Conservation (phyloP, 2,113 vertebrate genomes). For the Bubo bubo region DNA sequence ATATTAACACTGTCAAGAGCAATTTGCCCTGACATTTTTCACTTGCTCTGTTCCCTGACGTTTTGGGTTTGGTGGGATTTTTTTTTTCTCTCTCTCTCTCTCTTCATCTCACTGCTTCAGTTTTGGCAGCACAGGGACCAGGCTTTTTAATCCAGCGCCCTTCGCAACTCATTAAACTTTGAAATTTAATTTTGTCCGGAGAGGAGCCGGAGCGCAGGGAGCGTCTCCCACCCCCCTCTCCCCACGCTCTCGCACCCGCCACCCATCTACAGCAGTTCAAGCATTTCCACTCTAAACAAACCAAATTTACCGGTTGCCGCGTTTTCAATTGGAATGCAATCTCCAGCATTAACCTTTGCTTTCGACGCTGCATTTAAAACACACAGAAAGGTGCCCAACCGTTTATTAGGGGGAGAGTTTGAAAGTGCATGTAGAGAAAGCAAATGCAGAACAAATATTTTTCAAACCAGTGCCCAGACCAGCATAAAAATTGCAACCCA, state of each 20-base stretch:
- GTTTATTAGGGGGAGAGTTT: neutral
- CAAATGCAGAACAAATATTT: neutral
- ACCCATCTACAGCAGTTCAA: conserved; percentile 76
- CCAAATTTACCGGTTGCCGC: conserved; percentile 38
- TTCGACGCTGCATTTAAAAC: conserved; percentile 53
- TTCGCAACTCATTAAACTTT: conserved; percentile 85
- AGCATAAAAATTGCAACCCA: neutral
- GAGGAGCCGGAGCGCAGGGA: conserved; percentile 57
- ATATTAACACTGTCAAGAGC: conserved; percentile 99
- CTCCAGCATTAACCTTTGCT: conserved; percentile 81
- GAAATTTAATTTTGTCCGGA: conserved; percentile 84
- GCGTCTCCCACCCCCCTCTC: conserved; percentile 29
- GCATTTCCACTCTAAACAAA: conserved; percentile 69
- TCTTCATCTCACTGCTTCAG: neutral
- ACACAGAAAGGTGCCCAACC: conserved; percentile 30
- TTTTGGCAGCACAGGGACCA: conserved; percentile 24
- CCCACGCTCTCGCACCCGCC: conserved; percentile 68
- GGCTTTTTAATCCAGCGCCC: conserved; percentile 41
- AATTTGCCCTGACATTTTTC: conserved; percentile 99
- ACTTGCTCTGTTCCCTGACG: conserved; percentile 86
- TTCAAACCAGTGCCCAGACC: neutral
- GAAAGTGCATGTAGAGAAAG: neutral
- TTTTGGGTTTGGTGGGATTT: conserved; percentile 69
- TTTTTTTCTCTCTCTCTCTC: neutral
- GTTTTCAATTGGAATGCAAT: conserved; percentile 80